Evolutionary conservation across 2,797 vertebrate species (phyloP).

Genomic region (Salarias fasciatus): DNA sequence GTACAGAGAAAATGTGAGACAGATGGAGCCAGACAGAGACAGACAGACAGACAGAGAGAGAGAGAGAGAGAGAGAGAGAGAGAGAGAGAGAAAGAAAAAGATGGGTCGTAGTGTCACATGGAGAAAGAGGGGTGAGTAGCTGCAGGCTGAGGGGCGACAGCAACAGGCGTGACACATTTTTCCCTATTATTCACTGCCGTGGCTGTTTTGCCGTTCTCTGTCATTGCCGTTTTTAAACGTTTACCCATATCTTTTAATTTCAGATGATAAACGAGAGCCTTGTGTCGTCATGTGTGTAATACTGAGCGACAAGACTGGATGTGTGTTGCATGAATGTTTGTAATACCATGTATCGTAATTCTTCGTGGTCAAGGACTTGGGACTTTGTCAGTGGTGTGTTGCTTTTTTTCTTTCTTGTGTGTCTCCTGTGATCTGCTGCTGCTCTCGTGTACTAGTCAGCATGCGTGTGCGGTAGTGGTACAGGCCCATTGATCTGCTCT

Average conservation of each 20-base stretch:
- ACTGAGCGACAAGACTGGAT: slow-evolving; percentile 35
- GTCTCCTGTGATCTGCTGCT: slow-evolving; percentile 9
- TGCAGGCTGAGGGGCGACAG: slow-evolving; percentile 54
- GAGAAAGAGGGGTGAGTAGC: slow-evolving; percentile 60
- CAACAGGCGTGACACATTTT: slow-evolving; percentile 76
- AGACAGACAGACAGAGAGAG: slow-evolving; percentile 40
- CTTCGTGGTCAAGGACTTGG: slow-evolving; percentile 1
- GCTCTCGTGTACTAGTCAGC: slow-evolving; percentile 34
- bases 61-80: neutral
- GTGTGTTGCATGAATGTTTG: slow-evolving; percentile 41
- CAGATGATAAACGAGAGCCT: slow-evolving; percentile 45
- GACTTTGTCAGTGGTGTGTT: neutral
- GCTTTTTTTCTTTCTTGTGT: slow-evolving; percentile 7
- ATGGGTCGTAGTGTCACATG: slow-evolving; percentile 69
- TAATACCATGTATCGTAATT: slow-evolving; percentile 12
- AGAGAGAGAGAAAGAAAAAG: slow-evolving; percentile 28
- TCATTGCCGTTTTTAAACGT: slow-evolving; percentile 34
- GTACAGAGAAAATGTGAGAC: slow-evolving; percentile 67
- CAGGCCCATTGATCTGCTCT: slow-evolving; percentile 41
- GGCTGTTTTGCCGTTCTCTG: slow-evolving; percentile 39
- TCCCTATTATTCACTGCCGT: slow-evolving; percentile 63
- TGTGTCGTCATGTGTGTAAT: slow-evolving; percentile 12
- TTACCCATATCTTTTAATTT: slow-evolving; percentile 35
- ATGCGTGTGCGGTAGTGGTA: slow-evolving; percentile 11
- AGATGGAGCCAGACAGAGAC: slow-evolving; percentile 56